These are phyloP conservation scores for Drosophila sucinea DNA, from an alignment of 1,140 invertebrate species.

Conservation along the genomic window DNA sequence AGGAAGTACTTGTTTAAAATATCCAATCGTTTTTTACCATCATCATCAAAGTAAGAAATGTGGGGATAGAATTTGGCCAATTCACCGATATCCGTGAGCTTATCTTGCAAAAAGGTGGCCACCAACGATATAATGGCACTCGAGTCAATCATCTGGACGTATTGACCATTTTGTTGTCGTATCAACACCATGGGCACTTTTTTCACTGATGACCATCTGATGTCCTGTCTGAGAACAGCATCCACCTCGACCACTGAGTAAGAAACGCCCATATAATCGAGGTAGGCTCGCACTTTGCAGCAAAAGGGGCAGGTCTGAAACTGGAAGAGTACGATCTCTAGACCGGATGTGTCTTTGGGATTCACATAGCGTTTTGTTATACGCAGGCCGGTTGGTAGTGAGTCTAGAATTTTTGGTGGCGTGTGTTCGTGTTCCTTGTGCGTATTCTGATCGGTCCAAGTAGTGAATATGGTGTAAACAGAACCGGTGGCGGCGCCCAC, in stretches of 20 bases:
- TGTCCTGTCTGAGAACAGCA: slow-evolving; percentile 91
- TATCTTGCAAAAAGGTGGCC: slow-evolving; percentile 90
- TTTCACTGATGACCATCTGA: slow-evolving; percentile 96
- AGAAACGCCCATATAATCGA: slow-evolving; percentile 96
- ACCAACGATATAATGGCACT: slow-evolving; percentile 96
- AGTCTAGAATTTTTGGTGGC: slow-evolving; percentile 83
- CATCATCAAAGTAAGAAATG: slow-evolving; percentile 88
- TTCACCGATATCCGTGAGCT: slow-evolving; percentile 86
- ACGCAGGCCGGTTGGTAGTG: slow-evolving; percentile 83
- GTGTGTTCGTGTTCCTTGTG: slow-evolving; percentile 77
- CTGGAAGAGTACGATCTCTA: slow-evolving; percentile 96
- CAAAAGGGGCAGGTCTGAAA: slow-evolving; percentile 99
- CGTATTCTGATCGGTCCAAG: slow-evolving; percentile 56
- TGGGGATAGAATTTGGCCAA: slow-evolving; percentile 93
- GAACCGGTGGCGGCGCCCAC: slow-evolving; percentile 84
- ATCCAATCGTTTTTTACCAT: slow-evolving; percentile 88
- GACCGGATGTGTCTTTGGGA: slow-evolving; percentile 88
- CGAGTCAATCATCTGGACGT: slow-evolving; percentile 95
- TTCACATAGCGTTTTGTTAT: slow-evolving; percentile 86
- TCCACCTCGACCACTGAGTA: slow-evolving; percentile 98
- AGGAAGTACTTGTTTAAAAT: slow-evolving; percentile 98
- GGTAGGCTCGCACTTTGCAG: slow-evolving; percentile 97
- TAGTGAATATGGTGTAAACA: slow-evolving; percentile 69
- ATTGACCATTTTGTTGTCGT: slow-evolving; percentile 88
- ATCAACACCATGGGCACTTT: slow-evolving; percentile 98